Base-by-base conservation (phyloP, 2,797 vertebrate species). In the Loriculus beryllinus region DNA sequence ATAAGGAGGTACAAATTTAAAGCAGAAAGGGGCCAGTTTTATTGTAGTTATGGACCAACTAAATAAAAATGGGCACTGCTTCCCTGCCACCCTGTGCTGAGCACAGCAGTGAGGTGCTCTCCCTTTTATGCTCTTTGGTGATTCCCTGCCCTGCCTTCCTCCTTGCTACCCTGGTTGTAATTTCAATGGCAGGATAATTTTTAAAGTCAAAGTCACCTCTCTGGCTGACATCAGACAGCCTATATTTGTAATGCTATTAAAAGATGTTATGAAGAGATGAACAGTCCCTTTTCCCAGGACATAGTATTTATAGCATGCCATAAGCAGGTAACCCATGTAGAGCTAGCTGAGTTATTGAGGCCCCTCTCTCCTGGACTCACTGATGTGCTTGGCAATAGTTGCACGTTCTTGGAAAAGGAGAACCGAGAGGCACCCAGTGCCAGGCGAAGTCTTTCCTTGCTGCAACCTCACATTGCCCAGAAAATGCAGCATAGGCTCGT, bases 1-100 rank as follows among this genome's bases (percentile, higher is more conserved):
- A 15, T 1, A 60, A 28, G 43, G 14, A 75, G 45, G 48, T 31
- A 6, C 31, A 3, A 14, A 7, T 9, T 49, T 26, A 57, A 67
- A 35, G 7, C 47, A 57, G 28, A 16, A 74, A 40, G 42, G 62
- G 60, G 14, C 25, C 19, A 1, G 25, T 33, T 77, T 33, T 10
- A 15, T 5, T 29, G 9, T 21, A 51, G 62, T 23, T 25, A 6
- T 5, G 14, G 39, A 70, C 31, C 43, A 14, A 3, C n/a, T 22
- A 33, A 63, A 47, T 7, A 39, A 33, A 35, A 12, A 5, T 0
- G 15, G 29, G 23, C n/a, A 52, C 31, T 26, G 0, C 21, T 11
- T 31, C 28, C 42, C 18, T 0, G 0, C 3, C 2, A 0, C 59
- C 35, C 33, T 20, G 54, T 1, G 7, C 68, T 69, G 1, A 3